Conservation (phyloP, 2,888 invertebrate species). For the Gari tellinella region DNA sequence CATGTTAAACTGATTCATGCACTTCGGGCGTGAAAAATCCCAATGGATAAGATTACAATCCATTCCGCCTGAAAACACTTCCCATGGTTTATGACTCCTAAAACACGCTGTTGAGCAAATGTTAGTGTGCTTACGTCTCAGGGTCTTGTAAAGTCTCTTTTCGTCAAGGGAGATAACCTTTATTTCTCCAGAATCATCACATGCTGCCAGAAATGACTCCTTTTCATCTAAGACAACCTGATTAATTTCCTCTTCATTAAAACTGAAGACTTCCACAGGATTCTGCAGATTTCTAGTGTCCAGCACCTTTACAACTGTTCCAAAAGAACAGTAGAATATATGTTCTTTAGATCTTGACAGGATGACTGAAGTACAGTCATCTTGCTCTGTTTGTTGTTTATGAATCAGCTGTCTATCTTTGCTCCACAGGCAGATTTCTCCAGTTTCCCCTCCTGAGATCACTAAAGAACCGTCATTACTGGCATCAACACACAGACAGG, state of each 20-base stretch:
- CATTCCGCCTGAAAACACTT: constrained; percentile 80
- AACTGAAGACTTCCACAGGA: constrained; percentile 67
- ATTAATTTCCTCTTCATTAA: constrained; percentile 81
- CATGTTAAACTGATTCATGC: constrained; percentile 80
- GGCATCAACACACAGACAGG: constrained; percentile 76
- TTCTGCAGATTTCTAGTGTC: constrained; percentile 68
- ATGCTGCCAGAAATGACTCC: constrained; percentile 79
- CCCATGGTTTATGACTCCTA: constrained; percentile 75
- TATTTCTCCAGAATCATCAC: constrained; percentile 82
- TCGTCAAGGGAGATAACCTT: constrained; percentile 79
- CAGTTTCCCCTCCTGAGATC: constrained; percentile 75
- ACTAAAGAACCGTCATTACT: constrained; percentile 58
- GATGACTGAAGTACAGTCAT: constrained; percentile 77
- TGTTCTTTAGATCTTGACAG: constrained; percentile 74
- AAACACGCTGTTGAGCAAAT: constrained; percentile 81
- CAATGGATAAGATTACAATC: constrained; percentile 82
- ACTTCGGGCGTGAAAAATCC: constrained; percentile 79
- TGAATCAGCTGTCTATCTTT: constrained; percentile 60
- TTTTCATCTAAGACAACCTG: constrained; percentile 79
- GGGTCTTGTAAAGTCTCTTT: constrained; percentile 76
- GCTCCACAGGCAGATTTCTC: constrained; percentile 76
- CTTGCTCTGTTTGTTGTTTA: constrained; percentile 61
- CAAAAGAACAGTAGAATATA: constrained; percentile 75
- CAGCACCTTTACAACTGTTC: constrained; percentile 70
- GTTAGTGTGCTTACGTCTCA: constrained; percentile 82